A percentile compares a stretch with the other conserved stretches of the same genome.
phyloP scores from a whole-genome alignment of 2,113 vertebrate genomes.

The Pipra filicauda region DNA sequence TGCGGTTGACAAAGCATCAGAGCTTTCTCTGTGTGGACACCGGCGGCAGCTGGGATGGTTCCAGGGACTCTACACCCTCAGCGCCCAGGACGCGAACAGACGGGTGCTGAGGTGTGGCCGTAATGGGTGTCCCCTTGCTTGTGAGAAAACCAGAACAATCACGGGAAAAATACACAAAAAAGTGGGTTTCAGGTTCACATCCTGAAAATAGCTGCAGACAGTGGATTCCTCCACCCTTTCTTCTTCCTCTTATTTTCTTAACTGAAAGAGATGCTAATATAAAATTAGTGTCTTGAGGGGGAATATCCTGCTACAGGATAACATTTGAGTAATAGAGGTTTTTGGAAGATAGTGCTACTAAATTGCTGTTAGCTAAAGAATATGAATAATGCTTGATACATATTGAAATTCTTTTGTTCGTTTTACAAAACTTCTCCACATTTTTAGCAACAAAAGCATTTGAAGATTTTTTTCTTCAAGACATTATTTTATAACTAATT shows the following conservation, averaged over 20 bases:
- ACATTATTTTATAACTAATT: neutral
- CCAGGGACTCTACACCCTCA: neutral
- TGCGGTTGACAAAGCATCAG: neutral
- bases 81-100: fast-evolving
- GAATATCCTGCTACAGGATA: neutral
- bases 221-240: neutral
- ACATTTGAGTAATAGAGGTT: neutral
- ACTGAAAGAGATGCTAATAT: neutral
- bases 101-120: neutral
- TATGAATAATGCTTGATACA: neutral
- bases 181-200: neutral
- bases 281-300: neutral
- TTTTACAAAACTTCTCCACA: neutral
- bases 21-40: fast-evolving
- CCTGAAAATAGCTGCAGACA: neutral
- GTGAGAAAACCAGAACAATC: neutral
- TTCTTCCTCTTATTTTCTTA: neutral
- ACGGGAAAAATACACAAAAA: neutral
- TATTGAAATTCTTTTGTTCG: neutral
- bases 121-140: fast-evolving
- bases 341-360: neutral
- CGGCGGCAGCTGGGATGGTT: fast-evolving
- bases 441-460: neutral
- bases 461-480: neutral
- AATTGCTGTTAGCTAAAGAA: neutral